phyloP scores from a whole-genome alignment of 2,113 vertebrate genomes.

The Haemorhous mexicanus region DNA sequence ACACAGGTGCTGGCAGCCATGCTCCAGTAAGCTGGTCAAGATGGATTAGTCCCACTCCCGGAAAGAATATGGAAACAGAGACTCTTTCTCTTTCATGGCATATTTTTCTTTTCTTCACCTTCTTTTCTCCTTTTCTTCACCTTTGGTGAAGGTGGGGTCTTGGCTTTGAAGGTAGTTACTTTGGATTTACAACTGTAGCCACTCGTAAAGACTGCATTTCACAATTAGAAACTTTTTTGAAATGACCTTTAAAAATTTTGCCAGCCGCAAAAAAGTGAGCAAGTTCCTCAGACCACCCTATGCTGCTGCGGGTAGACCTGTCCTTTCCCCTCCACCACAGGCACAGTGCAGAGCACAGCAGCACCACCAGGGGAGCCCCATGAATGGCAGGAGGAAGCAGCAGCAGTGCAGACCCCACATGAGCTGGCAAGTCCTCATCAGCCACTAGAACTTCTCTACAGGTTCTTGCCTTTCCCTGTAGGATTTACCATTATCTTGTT shows the following conservation, averaged over 20 bases:
- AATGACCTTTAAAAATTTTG: background rate
- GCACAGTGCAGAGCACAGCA: background rate
- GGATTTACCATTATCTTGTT: background rate
- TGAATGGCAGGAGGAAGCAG: background rate
- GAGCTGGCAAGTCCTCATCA: background rate
- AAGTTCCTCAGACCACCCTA: background rate
- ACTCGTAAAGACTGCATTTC: background rate
- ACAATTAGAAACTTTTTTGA: background rate
- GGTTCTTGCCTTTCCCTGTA: background rate
- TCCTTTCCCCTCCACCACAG: background rate
- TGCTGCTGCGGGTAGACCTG: background rate
- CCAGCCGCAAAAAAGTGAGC: accelerated
- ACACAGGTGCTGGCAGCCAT: background rate
- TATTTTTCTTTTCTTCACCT: background rate
- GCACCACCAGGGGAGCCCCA: background rate
- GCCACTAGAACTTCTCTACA: background rate
- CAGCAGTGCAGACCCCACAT: accelerated
- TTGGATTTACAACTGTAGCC: background rate
- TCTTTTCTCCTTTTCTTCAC: background rate
- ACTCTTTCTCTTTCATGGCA: background rate
- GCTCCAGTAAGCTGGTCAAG: background rate
- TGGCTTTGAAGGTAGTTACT: background rate
- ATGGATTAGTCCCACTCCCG: background rate
- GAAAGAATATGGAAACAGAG: background rate
- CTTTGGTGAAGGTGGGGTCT: background rate